A percentile compares a stretch with the other conserved stretches of the same genome.
These are phyloP conservation scores for Galerucella pusilla DNA, from an alignment of 2,888 invertebrate genomes.

Conservation along the genomic window DNA sequence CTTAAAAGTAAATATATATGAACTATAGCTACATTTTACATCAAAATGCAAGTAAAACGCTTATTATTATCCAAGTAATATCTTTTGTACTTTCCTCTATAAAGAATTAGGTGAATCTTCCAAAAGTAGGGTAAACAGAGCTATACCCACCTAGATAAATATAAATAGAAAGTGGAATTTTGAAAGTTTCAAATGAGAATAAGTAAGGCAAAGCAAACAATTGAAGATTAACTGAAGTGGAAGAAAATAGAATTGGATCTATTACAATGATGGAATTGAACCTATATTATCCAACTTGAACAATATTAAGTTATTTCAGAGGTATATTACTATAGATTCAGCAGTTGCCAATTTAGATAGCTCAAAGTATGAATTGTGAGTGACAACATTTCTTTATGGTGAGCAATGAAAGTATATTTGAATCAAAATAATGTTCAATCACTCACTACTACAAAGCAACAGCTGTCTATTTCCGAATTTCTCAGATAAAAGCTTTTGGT, in stretches of 20 bases:
- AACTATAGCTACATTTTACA: background rate
- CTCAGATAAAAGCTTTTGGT: too few relatives aligned
- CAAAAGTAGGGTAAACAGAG: constrained; percentile 10
- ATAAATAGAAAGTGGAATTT: constrained; percentile 12
- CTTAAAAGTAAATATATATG: background rate
- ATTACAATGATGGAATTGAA: background rate
- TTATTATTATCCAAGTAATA: background rate
- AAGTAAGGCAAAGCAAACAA: background rate
- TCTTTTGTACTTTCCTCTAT: background rate
- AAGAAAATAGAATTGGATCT: background rate
- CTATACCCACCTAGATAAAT: background rate
- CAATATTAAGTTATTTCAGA: too few relatives aligned
- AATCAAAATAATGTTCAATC: too few relatives aligned
- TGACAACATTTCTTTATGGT: too few relatives aligned
- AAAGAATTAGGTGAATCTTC: constrained; percentile 7
- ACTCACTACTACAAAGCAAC: too few relatives aligned
- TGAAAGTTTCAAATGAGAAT: background rate
- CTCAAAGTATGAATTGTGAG: too few relatives aligned
- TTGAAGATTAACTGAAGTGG: background rate
- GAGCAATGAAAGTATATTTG: too few relatives aligned
- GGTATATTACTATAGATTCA: too few relatives aligned
- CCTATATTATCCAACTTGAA: too few relatives aligned
- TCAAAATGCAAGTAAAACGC: background rate
- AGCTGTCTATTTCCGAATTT: too few relatives aligned
- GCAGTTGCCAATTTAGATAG: too few relatives aligned